A percentile compares a stretch with the other conserved stretches of the same genome.
Evolutionary conservation across 2,113 vertebrate genomes (phyloP).

Genomic region (Gallinago jamesoni): DNA sequence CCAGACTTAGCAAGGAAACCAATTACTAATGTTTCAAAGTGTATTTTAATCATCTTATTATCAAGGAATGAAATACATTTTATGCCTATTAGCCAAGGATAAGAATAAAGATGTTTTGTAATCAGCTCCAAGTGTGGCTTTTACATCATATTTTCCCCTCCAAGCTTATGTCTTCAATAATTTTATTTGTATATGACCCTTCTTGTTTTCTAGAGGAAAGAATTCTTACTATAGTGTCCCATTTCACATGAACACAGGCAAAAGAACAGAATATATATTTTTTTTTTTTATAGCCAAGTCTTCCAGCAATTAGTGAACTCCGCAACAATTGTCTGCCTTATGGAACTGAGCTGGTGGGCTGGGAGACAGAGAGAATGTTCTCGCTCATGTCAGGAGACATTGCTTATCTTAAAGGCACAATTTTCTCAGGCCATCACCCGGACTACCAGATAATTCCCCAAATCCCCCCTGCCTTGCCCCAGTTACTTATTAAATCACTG

Average conservation of each 20-base stretch:
- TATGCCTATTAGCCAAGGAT: background rate
- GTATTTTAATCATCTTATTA: background rate
- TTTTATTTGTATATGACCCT: background rate
- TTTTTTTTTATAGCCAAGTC: background rate
- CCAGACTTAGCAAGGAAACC: background rate
- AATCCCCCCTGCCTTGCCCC: background rate
- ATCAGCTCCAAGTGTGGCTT: background rate
- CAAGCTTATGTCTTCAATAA: background rate
- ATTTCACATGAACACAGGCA: background rate
- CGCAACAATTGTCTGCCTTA: background rate
- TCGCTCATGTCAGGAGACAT: background rate
- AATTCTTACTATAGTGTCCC: background rate
- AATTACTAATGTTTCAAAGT: background rate
- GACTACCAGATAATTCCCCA: background rate
- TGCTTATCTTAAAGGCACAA: background rate
- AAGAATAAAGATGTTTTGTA: background rate
- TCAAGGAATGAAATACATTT: background rate
- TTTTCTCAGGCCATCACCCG: background rate
- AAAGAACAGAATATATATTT: background rate
- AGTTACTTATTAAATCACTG: background rate
- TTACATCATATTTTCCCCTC: background rate
- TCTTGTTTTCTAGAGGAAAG: background rate
- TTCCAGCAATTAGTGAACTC: background rate
- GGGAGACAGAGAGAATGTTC: background rate
- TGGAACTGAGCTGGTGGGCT: background rate